phyloP scores from a whole-genome alignment of 2,888 invertebrate genomes.

The Epistrophe grossulariae region DNA sequence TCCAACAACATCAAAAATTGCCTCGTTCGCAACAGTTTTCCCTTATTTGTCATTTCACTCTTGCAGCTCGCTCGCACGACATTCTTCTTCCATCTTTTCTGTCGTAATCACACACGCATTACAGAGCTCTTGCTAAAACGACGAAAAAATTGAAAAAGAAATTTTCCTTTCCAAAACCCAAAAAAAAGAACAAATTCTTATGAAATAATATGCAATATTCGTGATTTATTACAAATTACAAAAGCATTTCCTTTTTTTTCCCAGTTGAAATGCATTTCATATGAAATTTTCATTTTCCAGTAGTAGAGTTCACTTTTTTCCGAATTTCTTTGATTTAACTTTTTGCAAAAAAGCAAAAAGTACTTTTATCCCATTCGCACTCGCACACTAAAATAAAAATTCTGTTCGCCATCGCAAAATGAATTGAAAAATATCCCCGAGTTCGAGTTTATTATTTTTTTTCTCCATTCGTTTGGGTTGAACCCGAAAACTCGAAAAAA shows the following conservation, averaged over 20 bases:
- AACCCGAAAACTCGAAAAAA: slow-evolving; percentile 40
- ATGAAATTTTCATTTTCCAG: slow-evolving; percentile 64
- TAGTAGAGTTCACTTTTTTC: slow-evolving; percentile 48
- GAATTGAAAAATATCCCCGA: slow-evolving; percentile 48
- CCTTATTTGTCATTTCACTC: slow-evolving; percentile 41
- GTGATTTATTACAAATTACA: slow-evolving; percentile 65
- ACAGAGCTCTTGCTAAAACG: slow-evolving; percentile 45
- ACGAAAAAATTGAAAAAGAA: slow-evolving; percentile 61
- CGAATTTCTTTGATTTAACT: slow-evolving; percentile 35
- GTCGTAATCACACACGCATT: slow-evolving; percentile 74
- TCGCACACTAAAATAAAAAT: slow-evolving; percentile 40
- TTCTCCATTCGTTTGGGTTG: slow-evolving; percentile 39
- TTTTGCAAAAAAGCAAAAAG: slow-evolving; percentile 65
- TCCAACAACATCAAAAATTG: not conserved
- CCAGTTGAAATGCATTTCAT: slow-evolving; percentile 58
- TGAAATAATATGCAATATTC: slow-evolving; percentile 69
- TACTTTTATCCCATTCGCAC: slow-evolving; percentile 59
- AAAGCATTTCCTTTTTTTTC: not conserved
- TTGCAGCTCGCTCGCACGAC: slow-evolving; percentile 35
- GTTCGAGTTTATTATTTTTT: slow-evolving; percentile 37
- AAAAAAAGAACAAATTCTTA: slow-evolving; percentile 49
- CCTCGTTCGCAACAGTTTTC: slow-evolving; percentile 68
- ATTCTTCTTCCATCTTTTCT: slow-evolving; percentile 76
- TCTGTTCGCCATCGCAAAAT: slow-evolving; percentile 69
- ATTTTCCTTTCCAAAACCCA: slow-evolving; percentile 49